These are phyloP conservation scores for Brachypterus glaber DNA, from an alignment of 2,888 invertebrate genomes.

Conservation along the genomic window DNA sequence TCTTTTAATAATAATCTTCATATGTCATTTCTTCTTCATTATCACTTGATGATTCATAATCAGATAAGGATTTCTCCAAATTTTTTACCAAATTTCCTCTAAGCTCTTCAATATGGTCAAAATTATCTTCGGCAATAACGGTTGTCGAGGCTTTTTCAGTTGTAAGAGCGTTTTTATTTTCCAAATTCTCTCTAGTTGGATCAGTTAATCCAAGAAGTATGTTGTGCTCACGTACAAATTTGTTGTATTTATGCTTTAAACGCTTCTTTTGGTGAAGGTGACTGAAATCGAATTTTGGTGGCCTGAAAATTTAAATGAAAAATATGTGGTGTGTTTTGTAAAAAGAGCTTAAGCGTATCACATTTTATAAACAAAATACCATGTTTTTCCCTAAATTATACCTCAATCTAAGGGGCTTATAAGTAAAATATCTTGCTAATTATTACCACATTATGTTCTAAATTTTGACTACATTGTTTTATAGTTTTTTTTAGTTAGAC, in stretches of 20 bases:
- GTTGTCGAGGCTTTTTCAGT: conserved; percentile 8
- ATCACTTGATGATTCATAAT: conserved; percentile 18
- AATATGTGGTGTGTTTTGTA: conserved; percentile 2
- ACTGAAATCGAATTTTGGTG: conserved; percentile 51
- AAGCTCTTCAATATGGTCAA: conserved; percentile 7
- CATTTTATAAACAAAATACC: not conserved
- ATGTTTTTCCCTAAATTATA: not conserved
- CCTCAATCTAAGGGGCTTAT: not conserved
- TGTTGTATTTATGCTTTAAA: conserved; percentile 41
- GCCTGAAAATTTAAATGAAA: conserved; percentile 36
- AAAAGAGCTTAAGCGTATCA: not conserved
- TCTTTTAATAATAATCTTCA: conserved; percentile 34
- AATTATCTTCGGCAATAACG: conserved; percentile 1
- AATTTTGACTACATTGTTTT: too few relatives aligned
- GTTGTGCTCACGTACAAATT: conserved; percentile 30
- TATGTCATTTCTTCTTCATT: conserved; percentile 31
- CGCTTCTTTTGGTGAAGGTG: conserved; percentile 48
- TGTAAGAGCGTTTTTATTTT: conserved; percentile 12
- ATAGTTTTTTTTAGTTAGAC: too few relatives aligned
- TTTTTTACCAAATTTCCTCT: too few relatives aligned
- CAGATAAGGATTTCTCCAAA: too few relatives aligned
- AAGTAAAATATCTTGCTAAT: conserved; percentile 6
- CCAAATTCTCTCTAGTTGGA: conserved; percentile 17
- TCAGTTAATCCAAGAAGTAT: conserved; percentile 30
- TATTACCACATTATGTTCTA: too few relatives aligned